These are phyloP conservation scores for Zootermopsis nevadensis DNA, from an alignment of 2,888 invertebrate species.

Conservation along the genomic window DNA sequence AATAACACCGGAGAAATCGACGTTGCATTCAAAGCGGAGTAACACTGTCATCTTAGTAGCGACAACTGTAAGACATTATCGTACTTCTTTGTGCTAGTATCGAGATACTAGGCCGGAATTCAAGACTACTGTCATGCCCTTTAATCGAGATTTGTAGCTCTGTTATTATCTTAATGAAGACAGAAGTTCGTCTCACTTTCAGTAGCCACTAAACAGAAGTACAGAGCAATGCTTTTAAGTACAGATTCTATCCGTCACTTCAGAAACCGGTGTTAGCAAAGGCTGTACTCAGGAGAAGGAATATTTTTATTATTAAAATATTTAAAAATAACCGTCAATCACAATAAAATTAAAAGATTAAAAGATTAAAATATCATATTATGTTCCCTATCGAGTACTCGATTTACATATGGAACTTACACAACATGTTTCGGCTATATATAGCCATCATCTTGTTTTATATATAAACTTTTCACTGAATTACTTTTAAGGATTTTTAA, in stretches of 20 bases:
- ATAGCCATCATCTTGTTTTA: no score
- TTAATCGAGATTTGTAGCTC: slow-evolving; percentile 50
- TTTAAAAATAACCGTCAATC: no score
- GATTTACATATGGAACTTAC: no score
- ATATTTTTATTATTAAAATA: no score
- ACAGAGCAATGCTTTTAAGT: slow-evolving; percentile 49
- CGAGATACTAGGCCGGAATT: neutral
- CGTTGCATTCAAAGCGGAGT: neutral
- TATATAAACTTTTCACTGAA: no score
- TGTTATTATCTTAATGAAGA: slow-evolving; percentile 51
- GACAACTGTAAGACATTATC: neutral
- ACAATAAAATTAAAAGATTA: no score
- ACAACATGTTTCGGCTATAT: no score
- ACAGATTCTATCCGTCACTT: neutral
- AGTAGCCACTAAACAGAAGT: slow-evolving; percentile 39
- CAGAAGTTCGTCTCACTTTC: slow-evolving; percentile 38
- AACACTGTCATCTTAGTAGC: neutral
- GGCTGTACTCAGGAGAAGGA: neutral
- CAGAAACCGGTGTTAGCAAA: neutral
- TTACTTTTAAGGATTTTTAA: no score
- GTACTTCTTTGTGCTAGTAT: neutral
- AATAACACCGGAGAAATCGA: neutral
- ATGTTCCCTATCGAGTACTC: no score
- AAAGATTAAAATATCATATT: no score
- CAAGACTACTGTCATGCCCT: slow-evolving; percentile 26